Base-by-base conservation (phyloP, 1,140 invertebrate species). In the Trichogramma pretiosum region DNA sequence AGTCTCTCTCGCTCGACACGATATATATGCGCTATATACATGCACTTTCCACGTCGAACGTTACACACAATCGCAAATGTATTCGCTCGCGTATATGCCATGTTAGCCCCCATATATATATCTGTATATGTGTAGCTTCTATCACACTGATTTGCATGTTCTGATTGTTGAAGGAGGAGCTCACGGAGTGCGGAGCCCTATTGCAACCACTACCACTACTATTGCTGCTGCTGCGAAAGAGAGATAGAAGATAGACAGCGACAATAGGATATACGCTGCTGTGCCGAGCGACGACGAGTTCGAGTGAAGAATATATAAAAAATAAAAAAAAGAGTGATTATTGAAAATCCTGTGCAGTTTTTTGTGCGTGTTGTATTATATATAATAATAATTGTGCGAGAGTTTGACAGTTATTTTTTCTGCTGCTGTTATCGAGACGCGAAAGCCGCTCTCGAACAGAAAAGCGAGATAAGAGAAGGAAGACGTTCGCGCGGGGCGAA, bases 71-170 rank as follows among this genome's bases (percentile, higher is more conserved):
- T 24, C 1, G 5, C 23, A 21, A 19, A 9, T 41, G 19, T 3
- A 5, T 26, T 16, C 16, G 24, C 5, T 8, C 21, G 30, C 14
- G 17, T 28, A 26, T 36, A 18, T 11, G 13, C 17, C 5, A 24
- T 10, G 19, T n/a, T 34, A 35, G 46, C 18, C 11, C 34, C 30
- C 28, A 21, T 38, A 48, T 34, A 36, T 22, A 43, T 30, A 34
- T 48, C 24, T 22, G 16, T 16, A 13, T 24, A 18, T 32, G 40
- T 39, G 39, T 32, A 16, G 35, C 41, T 19, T 45, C 48, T 40
- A 50, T 50, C 48, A 50, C 48, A 24, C 26, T 46, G 49, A 51
- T 51, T 51, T 51, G 49, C 49, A 51, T 51, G 44, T 51, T 51
- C 49, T 51, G 49, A 51, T 51, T 51, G 49, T 51, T 46, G 43